Evolutionary conservation across 2,797 vertebrate species (phyloP), one percentile per base, ranked within the genome.

Genomic region (Cottoperca gobio): DNA sequence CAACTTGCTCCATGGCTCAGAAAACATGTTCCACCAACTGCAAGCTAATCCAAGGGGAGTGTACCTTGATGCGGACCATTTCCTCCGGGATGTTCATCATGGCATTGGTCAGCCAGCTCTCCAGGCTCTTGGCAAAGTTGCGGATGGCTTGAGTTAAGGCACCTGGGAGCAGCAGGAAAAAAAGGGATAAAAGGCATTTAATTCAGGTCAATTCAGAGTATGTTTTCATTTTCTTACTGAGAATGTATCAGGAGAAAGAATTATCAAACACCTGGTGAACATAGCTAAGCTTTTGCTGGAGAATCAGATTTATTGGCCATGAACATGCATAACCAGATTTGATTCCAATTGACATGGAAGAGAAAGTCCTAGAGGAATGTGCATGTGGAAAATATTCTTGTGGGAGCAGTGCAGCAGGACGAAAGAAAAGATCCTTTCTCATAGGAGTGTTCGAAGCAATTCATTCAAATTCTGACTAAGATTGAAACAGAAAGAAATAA

Each of bases 61-160:
- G 78, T 88, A 94, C 97, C 96, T 98, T 98, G 72, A 97, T 95
- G 77, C 97, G 96, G 75, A 98, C 96, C 97, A 98, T 98, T 92
- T 98, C 97, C 86, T 98, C 97, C 0, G 97, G 97, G 89, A 98
- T 96, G 94, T 97, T 97, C 95, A 98, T 96, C 97, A 98, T 98
- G 86, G 97, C 97, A 2, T 96, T 97, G 37, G 96, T 97, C 85
- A 98, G 89, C 97, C 97, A 98, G 92, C 96, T 97, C 90, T 98
- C 97, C 89, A 98, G 93, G 88, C 97, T 98, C 92, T 98, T 98
- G 93, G 97, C 97, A 92, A 97, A 98, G 90, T 98, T 98, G 68
- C 97, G 95, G 86, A 98, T 98, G 81, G 97, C 97, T 96, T 98
- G 97, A 78, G 97, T 98, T 96, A 98, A 97, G 97, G 97, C 97